A percentile compares a stretch with the other conserved stretches of the same genome.
Evolutionary conservation across 2,888 invertebrate species (phyloP).

Genomic region (Drosophila trichaetosa): DNA sequence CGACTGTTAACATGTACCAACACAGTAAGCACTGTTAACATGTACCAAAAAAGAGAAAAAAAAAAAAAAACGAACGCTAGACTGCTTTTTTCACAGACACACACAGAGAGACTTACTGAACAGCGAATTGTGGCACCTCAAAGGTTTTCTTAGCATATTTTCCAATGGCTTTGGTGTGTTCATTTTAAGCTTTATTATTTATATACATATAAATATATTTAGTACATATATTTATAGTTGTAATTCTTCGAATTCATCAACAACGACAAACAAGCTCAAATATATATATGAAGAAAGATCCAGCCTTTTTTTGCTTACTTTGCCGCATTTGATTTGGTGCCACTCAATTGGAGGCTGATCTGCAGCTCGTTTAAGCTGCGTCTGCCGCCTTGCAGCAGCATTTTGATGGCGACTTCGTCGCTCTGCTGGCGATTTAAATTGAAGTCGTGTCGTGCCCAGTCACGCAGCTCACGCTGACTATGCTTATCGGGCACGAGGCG

Average conservation of each 20-base stretch:
- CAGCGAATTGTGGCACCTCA: constrained; percentile 67
- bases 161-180: constrained; percentile 33
- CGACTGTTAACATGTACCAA: not conserved
- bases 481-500: constrained; percentile 88
- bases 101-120: constrained; percentile 24
- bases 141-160: constrained; percentile 60
- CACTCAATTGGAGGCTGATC: constrained; percentile 88
- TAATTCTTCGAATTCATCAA: constrained; percentile 29
- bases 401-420: constrained; percentile 91
- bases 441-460: constrained; percentile 92
- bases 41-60: constrained; percentile 22
- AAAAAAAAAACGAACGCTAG: constrained; percentile 34
- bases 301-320: constrained; percentile 41
- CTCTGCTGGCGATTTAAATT: constrained; percentile 89
- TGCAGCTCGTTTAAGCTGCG: constrained; percentile 89
- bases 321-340: constrained; percentile 37
- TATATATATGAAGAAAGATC: constrained; percentile 31
- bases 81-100: constrained; percentile 53
- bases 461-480: constrained; percentile 88
- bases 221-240: constrained; percentile 26
- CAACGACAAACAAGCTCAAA: constrained; percentile 57
- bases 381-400: constrained; percentile 89
- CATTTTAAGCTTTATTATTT: constrained; percentile 37
- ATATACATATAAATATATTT: constrained; percentile 35
- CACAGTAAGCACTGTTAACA: constrained; percentile 2